Conservation (phyloP, 2,113 vertebrate genomes). For the Lophius piscatorius region DNA sequence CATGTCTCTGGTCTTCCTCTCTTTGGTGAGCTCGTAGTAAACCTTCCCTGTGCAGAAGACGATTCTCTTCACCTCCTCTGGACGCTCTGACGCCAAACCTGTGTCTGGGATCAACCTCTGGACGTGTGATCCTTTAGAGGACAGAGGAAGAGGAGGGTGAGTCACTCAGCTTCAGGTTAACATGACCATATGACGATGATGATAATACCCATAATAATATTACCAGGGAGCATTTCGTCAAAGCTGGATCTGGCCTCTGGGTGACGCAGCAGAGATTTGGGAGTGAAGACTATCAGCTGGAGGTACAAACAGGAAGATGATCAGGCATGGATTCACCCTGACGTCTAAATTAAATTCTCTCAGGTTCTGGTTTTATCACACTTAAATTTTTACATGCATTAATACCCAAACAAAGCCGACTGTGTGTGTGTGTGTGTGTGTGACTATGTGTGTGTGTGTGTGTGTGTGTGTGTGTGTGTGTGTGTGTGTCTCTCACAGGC, state of each 20-base stretch:
- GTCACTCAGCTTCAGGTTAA: too few relatives aligned
- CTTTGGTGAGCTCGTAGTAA: conserved; percentile 92
- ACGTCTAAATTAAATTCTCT: too few relatives aligned
- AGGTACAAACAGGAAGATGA: conserved; percentile 40
- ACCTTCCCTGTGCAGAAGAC: conserved; percentile 96
- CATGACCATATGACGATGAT: too few relatives aligned
- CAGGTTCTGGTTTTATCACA: too few relatives aligned
- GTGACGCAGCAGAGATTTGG: conserved; percentile 95
- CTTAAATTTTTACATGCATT: too few relatives aligned
- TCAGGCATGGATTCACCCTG: neutral
- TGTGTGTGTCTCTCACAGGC: conserved; percentile 81
- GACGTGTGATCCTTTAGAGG: conserved; percentile 88
- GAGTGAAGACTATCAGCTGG: conserved; percentile 97
- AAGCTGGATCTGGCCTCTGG: conserved; percentile 94
- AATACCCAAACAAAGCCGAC: too few relatives aligned
- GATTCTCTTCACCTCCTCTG: conserved; percentile 84
- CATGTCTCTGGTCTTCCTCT: conserved; percentile 85
- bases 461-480: conserved; percentile 8
- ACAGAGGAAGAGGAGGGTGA: neutral
- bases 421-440: neutral
- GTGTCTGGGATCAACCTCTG: conserved; percentile 89
- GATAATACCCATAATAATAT: neutral
- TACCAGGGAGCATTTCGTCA: conserved; percentile 92
- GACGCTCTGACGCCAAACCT: conserved; percentile 79
- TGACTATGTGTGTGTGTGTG: conserved; percentile 1